Conservation (phyloP, 2,888 invertebrate genomes). For the Zaprionus obscuricornis region DNA sequence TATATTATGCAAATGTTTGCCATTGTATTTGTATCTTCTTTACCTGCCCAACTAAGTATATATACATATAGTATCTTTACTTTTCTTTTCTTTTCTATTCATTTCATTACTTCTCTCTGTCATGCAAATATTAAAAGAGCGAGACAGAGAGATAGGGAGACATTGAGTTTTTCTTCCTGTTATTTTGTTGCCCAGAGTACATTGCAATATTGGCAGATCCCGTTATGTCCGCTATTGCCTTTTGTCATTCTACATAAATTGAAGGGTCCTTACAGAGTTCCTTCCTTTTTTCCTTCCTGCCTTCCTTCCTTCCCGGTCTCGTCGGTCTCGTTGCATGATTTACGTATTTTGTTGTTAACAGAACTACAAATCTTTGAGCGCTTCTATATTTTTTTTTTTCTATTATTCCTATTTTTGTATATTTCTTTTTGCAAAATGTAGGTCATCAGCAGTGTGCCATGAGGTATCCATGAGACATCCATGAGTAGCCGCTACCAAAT, state of each 20-base stretch:
- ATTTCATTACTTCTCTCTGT: no score
- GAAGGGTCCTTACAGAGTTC: conserved; percentile 63
- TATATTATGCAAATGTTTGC: no score
- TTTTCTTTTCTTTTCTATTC: no score
- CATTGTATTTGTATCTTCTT: no score
- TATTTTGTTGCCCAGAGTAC: no score
- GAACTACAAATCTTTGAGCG: conserved; percentile 38
- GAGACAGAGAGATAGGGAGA: no score
- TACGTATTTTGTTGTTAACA: conserved; percentile 61
- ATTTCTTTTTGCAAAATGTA: conserved; percentile 50
- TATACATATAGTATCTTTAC: no score
- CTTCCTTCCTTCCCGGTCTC: conserved; percentile 1
- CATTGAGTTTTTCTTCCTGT: no score
- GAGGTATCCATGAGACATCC: no score
- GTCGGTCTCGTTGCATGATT: conserved; percentile 45
- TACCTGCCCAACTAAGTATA: no score
- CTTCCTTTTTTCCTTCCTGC: conserved; percentile 25
- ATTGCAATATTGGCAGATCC: conserved; percentile 67
- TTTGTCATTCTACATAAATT: conserved; percentile 43
- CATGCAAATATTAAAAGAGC: no score
- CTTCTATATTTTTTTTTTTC: conserved; percentile 2
- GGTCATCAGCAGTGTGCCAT: conserved; percentile 59
- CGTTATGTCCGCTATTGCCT: conserved; percentile 44
- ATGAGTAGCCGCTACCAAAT: conserved; percentile 13
- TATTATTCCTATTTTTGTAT: conserved; percentile 17